A percentile compares a stretch with the other conserved stretches of the same genome.
Conservation (phyloP, 2,113 vertebrate species). For the Fukomys damarensis region DNA sequence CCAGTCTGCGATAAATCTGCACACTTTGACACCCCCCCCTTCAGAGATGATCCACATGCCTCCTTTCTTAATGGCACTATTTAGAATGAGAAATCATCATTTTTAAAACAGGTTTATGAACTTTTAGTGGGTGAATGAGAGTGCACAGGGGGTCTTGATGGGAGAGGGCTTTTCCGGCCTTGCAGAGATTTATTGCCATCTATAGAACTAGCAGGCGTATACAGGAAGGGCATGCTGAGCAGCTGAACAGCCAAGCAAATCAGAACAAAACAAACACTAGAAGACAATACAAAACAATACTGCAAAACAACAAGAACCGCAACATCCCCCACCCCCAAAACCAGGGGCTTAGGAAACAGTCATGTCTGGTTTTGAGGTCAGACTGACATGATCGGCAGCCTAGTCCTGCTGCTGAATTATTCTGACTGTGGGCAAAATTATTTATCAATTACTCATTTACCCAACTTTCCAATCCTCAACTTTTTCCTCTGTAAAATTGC, state of each 20-base stretch:
- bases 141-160: neutral
- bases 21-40: neutral
- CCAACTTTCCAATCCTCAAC: neutral
- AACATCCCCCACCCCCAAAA: neutral
- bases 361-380: neutral
- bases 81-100: neutral
- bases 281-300: neutral
- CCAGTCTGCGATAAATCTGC: neutral
- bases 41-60: neutral
- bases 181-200: neutral
- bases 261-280: neutral
- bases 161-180: neutral
- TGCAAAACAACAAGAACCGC: neutral
- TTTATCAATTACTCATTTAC: neutral
- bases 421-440: neutral
- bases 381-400: neutral
- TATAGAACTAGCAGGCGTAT: neutral
- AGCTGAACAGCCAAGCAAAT: neutral
- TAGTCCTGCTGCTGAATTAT: neutral
- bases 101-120: neutral
- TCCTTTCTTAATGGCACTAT: constrained; percentile 1
- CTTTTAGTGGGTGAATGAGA: neutral
- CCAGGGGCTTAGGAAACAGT: neutral
- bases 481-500: neutral
- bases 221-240: neutral